A percentile compares a stretch with the other conserved stretches of the same genome.
Evolutionary conservation across 2,113 vertebrate species (phyloP).

Genomic region (Oreochromis tanganicae): DNA sequence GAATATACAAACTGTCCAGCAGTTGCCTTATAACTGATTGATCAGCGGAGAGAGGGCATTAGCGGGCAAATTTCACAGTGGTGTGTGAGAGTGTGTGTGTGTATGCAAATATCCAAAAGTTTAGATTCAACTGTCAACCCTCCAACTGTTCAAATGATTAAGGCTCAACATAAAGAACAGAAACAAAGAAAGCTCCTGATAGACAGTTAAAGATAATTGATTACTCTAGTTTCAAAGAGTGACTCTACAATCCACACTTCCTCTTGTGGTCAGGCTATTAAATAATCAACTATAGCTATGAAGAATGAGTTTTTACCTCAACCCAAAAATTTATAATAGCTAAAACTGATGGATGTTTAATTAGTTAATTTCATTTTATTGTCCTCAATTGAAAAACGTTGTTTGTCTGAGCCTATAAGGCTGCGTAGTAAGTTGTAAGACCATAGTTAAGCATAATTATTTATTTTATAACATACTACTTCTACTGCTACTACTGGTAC

Average conservation of each 20-base stretch:
- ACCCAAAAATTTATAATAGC: neutral
- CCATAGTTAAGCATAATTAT: neutral
- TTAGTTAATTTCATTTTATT: neutral
- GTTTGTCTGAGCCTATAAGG: neutral
- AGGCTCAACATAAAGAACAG: neutral
- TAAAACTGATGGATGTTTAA: neutral
- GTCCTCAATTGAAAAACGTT: neutral
- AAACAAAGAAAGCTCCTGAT: neutral
- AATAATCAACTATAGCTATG: neutral
- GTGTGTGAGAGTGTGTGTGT: neutral
- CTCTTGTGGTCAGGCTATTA: neutral
- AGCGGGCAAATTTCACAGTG: conserved; percentile 6
- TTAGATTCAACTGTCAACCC: conserved; percentile 9
- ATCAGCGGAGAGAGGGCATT: neutral
- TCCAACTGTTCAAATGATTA: neutral
- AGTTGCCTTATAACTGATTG: conserved; percentile 47
- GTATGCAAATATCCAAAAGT: conserved; percentile 16
- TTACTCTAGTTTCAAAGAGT: neutral
- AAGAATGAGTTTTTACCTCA: neutral
- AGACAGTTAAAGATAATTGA: neutral
- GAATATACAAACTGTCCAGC: conserved; percentile 48
- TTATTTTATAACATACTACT: neutral
- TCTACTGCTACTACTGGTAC: neutral
- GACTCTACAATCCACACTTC: neutral
- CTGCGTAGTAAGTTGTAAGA: neutral